Conservation (phyloP, 30 jellyfish, hydroid and myxozoan species). For the Turritopsis dohrnii region DNA sequence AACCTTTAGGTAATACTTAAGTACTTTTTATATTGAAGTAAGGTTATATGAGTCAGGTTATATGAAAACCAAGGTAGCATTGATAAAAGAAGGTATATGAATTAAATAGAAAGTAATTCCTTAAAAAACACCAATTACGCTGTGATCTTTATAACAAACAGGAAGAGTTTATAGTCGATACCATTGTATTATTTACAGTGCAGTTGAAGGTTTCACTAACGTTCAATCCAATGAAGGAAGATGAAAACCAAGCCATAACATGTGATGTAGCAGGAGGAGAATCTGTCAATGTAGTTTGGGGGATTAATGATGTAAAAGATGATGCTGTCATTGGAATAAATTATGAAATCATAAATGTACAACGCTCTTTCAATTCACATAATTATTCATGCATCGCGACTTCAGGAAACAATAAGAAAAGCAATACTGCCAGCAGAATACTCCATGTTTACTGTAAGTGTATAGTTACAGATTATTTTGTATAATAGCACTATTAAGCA, state of each 20-base stretch:
- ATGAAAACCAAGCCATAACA: background rate
- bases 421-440: background rate
- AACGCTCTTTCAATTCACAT: background rate
- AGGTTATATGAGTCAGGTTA: background rate
- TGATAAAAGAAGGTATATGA: background rate
- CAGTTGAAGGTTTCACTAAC: background rate
- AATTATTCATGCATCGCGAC: background rate
- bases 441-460: background rate
- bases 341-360: background rate
- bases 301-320: background rate
- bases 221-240: background rate
- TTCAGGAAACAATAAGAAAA: background rate
- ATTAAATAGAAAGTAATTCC: background rate
- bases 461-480: too few relatives aligned
- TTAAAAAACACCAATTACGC: background rate
- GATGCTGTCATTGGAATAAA: background rate
- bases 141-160: background rate
- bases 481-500: background rate
- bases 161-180: background rate
- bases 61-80: too few relatives aligned
- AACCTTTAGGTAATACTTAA: background rate
- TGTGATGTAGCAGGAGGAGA: background rate
- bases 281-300: background rate
- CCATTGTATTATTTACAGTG: background rate
- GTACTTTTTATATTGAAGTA: background rate